Evolutionary conservation across 37 sponge, comb jelly and placozoan species (phyloP).

Genomic region (Eunapius fragilis): DNA sequence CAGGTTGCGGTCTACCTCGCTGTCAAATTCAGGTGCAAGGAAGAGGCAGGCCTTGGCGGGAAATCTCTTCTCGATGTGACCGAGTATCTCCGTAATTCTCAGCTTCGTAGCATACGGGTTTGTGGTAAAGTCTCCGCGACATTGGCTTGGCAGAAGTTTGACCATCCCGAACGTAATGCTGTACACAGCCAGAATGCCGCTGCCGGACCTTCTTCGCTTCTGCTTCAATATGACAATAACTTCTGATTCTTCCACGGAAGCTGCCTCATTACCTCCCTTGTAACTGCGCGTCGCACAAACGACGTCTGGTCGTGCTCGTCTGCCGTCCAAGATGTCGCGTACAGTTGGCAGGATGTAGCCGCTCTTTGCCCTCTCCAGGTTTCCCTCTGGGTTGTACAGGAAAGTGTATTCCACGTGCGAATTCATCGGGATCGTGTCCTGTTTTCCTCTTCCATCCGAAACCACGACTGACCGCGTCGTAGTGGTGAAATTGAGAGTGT

Average conservation of each 20-base stretch:
- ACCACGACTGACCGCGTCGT: too few relatives aligned
- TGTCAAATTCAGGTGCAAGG: too few relatives aligned
- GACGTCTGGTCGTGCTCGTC: slow-evolving; percentile 2
- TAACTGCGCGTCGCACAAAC: slow-evolving; percentile 2
- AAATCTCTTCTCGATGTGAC: background rate
- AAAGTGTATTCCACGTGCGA: too few relatives aligned
- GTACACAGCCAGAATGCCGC: background rate
- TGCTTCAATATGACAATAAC: slow-evolving; percentile 8
- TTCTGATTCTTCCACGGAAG: slow-evolving; percentile 7
- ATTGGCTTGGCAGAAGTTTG: background rate
- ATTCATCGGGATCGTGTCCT: too few relatives aligned
- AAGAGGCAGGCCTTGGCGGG: background rate
- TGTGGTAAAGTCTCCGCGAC: slow-evolving; percentile 22
- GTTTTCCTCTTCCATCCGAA: too few relatives aligned
- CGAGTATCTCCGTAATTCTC: slow-evolving; percentile 28
- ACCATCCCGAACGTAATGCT: background rate
- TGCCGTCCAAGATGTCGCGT: too few relatives aligned
- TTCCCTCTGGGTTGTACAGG: too few relatives aligned
- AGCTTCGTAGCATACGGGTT: slow-evolving; percentile 26
- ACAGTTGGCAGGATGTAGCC: too few relatives aligned
- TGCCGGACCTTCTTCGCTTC: background rate
- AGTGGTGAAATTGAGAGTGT: too few relatives aligned
- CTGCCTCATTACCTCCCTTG: background rate
- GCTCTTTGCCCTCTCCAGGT: too few relatives aligned
- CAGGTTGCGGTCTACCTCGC: too few relatives aligned